Evolutionary conservation across 2,113 vertebrate genomes (phyloP).

Genomic region (Prunella himalayana): DNA sequence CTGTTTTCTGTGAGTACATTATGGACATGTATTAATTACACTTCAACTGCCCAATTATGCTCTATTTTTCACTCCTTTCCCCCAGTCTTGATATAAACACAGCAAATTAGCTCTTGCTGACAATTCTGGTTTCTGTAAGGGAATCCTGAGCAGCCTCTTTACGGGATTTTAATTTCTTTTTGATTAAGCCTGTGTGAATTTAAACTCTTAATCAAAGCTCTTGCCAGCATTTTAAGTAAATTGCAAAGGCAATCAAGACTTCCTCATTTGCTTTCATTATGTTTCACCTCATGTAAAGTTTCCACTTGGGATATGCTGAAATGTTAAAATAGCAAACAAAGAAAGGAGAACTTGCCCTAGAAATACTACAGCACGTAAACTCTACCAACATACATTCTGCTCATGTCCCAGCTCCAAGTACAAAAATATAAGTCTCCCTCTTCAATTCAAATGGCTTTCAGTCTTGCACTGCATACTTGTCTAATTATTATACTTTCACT

Average conservation of each 20-base stretch:
- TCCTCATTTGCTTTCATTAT: slow-evolving; percentile 35
- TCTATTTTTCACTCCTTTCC: slow-evolving; percentile 8
- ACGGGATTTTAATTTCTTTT: slow-evolving; percentile 51
- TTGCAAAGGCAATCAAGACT: slow-evolving; percentile 54
- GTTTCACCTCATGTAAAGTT: slow-evolving; percentile 19
- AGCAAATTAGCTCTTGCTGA: slow-evolving; percentile 15
- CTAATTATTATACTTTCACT: background rate
- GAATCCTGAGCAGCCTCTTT: slow-evolving; percentile 20
- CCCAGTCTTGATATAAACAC: background rate
- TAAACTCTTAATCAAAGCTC: slow-evolving; percentile 39
- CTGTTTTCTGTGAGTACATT: background rate
- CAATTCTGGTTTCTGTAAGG: slow-evolving; percentile 25
- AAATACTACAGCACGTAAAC: background rate
- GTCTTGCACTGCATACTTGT: background rate
- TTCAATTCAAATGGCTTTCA: background rate
- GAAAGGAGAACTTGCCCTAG: background rate
- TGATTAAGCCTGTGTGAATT: slow-evolving; percentile 50
- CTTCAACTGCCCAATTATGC: background rate
- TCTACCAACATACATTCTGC: background rate
- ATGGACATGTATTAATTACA: background rate
- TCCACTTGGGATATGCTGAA: slow-evolving; percentile 13
- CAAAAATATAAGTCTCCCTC: background rate
- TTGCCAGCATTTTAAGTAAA: slow-evolving; percentile 44
- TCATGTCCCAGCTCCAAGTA: background rate
- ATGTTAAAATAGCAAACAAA: slow-evolving; percentile 49